Percentiles rank a stretch among this genome's conserved stretches.
Conservation (phyloP, 1,140 invertebrate species). For the Leptopilina boulardi region DNA sequence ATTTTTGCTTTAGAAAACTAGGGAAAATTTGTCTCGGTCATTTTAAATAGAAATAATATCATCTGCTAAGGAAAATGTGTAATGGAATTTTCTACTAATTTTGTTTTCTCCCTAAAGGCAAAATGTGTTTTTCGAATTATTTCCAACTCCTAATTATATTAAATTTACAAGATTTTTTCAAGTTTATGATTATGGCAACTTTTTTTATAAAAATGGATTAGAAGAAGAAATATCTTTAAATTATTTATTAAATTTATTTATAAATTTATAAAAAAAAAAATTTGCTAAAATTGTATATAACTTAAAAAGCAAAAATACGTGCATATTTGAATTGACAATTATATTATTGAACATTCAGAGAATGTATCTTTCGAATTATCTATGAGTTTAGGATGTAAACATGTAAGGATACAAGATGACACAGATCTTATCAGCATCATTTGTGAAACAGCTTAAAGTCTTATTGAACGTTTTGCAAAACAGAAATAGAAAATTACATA, state of each 20-base stretch:
- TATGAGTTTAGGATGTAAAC: background rate
- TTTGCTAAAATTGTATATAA: too few relatives aligned
- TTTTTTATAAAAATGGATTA: background rate
- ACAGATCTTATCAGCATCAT: conserved; percentile 3
- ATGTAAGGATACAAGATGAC: conserved; percentile 9
- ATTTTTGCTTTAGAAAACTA: background rate
- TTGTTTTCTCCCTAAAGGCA: background rate
- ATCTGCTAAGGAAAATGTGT: background rate
- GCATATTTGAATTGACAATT: too few relatives aligned
- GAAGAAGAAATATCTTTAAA: too few relatives aligned
- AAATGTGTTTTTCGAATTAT: background rate
- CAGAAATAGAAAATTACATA: background rate
- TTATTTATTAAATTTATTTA: too few relatives aligned
- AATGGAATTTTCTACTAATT: conserved; percentile 3
- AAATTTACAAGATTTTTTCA: background rate
- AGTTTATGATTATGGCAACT: background rate
- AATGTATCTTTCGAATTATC: background rate
- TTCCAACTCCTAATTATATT: background rate
- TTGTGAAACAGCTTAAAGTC: background rate
- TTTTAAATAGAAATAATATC: background rate
- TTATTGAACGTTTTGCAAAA: background rate
- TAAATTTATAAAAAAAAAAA: too few relatives aligned
- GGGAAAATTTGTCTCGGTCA: background rate
- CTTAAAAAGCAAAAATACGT: too few relatives aligned
- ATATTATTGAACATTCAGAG: background rate